phyloP scores from a whole-genome alignment of 2,113 vertebrate species.

The Phainopepla nitens region DNA sequence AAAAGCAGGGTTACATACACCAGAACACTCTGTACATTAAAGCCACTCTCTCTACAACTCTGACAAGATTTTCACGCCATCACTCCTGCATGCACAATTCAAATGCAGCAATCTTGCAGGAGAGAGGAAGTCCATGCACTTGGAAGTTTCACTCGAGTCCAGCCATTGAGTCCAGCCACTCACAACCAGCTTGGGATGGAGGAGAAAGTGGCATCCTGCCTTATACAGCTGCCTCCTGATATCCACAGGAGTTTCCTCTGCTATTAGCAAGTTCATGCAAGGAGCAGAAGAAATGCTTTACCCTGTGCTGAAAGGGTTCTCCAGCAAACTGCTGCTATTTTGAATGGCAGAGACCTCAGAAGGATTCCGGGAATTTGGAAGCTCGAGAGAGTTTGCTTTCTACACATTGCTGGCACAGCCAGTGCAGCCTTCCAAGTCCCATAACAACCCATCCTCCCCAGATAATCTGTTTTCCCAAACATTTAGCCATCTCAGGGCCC shows the following conservation, averaged over 20 bases:
- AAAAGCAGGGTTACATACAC: neutral
- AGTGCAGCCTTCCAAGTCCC: neutral
- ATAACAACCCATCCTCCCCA: constrained; percentile 48
- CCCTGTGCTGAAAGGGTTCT: neutral
- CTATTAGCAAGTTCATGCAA: neutral
- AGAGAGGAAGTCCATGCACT: neutral
- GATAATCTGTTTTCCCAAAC: constrained; percentile 76
- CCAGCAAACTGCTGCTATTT: neutral
- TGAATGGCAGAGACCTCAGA: neutral
- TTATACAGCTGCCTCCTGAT: neutral
- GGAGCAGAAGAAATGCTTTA: neutral
- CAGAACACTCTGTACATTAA: neutral
- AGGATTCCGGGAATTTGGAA: neutral
- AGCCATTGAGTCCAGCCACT: no score
- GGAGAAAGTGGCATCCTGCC: neutral
- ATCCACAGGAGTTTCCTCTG: neutral
- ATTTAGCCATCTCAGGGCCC: constrained; percentile 14
- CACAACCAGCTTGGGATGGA: neutral
- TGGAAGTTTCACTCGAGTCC: neutral
- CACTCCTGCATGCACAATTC: neutral
- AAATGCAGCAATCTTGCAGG: neutral
- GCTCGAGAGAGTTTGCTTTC: constrained; percentile 6
- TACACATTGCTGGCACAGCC: neutral
- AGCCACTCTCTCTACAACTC: constrained; percentile 27
- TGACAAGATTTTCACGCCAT: neutral